A percentile compares a stretch with the other conserved stretches of the same genome.
phyloP scores from a whole-genome alignment of 1,140 invertebrate species.

The Temnothorax nylanderi region DNA sequence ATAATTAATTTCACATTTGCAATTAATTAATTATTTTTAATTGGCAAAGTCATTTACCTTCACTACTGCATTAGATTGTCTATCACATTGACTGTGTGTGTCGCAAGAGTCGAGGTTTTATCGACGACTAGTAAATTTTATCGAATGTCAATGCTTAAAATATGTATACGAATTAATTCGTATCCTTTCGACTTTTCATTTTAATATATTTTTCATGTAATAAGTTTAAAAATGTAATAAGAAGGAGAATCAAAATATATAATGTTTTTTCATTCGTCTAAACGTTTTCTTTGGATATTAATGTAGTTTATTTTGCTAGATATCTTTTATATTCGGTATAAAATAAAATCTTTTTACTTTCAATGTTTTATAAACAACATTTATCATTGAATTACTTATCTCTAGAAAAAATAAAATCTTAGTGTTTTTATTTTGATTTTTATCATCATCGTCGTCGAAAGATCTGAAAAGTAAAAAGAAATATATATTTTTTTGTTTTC shows the following conservation, averaged over 20 bases:
- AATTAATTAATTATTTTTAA: not conserved
- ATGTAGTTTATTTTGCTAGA: not conserved
- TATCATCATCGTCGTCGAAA: not conserved
- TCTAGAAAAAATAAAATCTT: constrained; percentile 13
- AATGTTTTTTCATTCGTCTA: not conserved
- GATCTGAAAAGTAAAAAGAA: not conserved
- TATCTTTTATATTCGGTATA: not conserved
- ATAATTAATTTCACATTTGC: not conserved
- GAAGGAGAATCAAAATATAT: not conserved
- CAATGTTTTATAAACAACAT: not conserved
- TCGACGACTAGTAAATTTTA: not conserved
- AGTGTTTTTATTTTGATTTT: constrained; percentile 13
- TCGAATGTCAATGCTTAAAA: not conserved
- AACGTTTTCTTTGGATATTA: not conserved
- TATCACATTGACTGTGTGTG: constrained; percentile 25
- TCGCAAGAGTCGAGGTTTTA: constrained; percentile 2
- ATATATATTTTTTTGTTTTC: not conserved
- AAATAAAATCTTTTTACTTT: constrained; percentile 12
- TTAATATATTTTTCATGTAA: not conserved
- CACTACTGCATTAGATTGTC: constrained; percentile 40
- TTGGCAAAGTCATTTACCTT: not conserved
- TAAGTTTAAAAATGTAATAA: not conserved
- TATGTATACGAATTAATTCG: not conserved
- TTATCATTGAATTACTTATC: not conserved
- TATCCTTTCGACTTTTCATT: not conserved